Conservation (phyloP, 2,888 invertebrate genomes). For the Theretra japonica region DNA sequence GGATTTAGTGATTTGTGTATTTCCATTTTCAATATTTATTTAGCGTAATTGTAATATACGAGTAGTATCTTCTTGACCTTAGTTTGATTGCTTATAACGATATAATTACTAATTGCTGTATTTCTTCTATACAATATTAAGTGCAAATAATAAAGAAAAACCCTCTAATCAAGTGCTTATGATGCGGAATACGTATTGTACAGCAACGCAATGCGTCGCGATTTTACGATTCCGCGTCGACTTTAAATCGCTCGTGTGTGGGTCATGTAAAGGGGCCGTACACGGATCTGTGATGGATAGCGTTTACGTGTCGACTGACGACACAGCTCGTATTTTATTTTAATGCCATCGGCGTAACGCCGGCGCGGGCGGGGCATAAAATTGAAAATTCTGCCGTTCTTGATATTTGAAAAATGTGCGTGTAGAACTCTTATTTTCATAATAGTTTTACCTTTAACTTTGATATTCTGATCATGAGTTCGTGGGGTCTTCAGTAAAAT, state of each 20-base stretch:
- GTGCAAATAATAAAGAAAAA: no score
- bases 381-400: constrained; percentile 80
- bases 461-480: constrained; percentile 24
- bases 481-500: neutral
- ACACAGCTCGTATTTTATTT: constrained; percentile 77
- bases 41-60: no score
- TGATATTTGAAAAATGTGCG: constrained; percentile 63
- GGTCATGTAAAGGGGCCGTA: constrained; percentile 56
- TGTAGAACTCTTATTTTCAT: constrained; percentile 22
- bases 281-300: constrained; percentile 76
- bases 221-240: constrained; percentile 32
- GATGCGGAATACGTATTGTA: no score
- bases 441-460: constrained; percentile 27
- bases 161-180: no score
- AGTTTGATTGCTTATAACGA: no score
- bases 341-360: constrained; percentile 70
- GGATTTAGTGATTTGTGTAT: no score
- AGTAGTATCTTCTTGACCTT: no score
- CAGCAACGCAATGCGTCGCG: neutral
- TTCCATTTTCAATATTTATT: no score
- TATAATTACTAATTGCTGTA: no score
- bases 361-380: constrained; percentile 72
- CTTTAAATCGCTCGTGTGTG: constrained; percentile 54
- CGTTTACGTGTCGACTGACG: constrained; percentile 79
- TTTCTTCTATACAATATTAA: no score